A percentile compares a stretch with the other conserved stretches of the same genome.
Evolutionary conservation across 1,140 invertebrate species (phyloP).

Genomic region (Agraylea sexmaculata): DNA sequence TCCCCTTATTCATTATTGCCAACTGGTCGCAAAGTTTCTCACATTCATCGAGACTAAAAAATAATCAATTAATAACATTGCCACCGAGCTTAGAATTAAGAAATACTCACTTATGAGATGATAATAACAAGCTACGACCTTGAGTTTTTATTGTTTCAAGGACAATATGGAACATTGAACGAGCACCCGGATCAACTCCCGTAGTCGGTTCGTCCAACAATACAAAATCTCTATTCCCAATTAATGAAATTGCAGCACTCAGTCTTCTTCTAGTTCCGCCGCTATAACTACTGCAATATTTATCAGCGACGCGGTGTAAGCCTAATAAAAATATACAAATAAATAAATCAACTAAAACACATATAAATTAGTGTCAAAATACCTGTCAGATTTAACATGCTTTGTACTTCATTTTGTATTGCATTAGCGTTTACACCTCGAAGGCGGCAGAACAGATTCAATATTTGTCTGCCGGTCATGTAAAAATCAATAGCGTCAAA

Average conservation of each 20-base stretch:
- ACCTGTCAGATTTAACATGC: constrained; percentile 12
- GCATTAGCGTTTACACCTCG: constrained; percentile 51
- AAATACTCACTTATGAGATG: constrained; percentile 38
- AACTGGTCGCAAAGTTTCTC: constrained; percentile 64
- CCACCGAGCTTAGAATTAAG: constrained; percentile 1
- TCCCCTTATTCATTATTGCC: constrained; percentile 72
- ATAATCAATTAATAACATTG: constrained; percentile 17
- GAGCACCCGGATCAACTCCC: constrained; percentile 58
- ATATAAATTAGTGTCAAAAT: not conserved
- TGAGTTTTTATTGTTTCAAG: constrained; percentile 28
- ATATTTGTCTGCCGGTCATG: constrained; percentile 66
- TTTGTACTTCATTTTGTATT: constrained; percentile 22
- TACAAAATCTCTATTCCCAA: constrained; percentile 55
- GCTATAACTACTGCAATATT: constrained; percentile 22
- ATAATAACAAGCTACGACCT: constrained; percentile 32
- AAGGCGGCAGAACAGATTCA: constrained; percentile 62
- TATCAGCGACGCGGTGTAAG: not conserved
- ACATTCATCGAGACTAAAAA: constrained; percentile 76
- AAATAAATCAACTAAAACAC: constrained; percentile 2
- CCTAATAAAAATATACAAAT: not conserved
- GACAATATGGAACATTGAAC: constrained; percentile 35
- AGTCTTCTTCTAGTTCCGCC: constrained; percentile 75
- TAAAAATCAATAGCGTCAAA: constrained; percentile 73
- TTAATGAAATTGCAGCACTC: constrained; percentile 64
- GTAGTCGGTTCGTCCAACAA: constrained; percentile 66